phyloP scores from a whole-genome alignment of 2,797 vertebrate genomes.

The Tadarida brasiliensis region DNA sequence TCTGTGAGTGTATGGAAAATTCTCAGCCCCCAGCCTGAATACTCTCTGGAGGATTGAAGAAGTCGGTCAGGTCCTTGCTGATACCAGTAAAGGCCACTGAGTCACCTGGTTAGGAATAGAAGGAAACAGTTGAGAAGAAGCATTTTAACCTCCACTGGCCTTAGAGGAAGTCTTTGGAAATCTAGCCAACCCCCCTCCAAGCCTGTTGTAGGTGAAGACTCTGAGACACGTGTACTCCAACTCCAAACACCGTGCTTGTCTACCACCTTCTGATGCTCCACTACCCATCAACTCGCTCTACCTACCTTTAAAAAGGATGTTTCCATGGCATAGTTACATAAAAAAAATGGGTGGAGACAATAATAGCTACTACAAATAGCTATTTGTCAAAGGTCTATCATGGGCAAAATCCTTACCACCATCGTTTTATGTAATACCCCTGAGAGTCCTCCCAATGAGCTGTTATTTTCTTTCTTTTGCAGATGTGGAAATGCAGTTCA shows the following conservation, averaged over 20 bases:
- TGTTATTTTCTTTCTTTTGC: slow-evolving; percentile 6
- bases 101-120: not conserved
- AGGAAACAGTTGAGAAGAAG: not conserved
- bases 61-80: not conserved
- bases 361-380: not conserved
- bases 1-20: not conserved
- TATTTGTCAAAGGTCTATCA: not conserved
- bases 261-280: not conserved
- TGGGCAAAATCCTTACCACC: not conserved
- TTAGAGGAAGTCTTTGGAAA: not conserved
- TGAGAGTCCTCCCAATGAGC: not conserved
- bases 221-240: not conserved
- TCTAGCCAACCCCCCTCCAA: not conserved
- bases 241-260: not conserved
- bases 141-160: not conserved
- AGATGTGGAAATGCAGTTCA: not conserved
- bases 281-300: not conserved
- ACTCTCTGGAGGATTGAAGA: not conserved
- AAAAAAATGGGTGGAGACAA: not conserved
- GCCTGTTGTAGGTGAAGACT: not conserved
- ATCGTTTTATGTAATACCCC: not conserved
- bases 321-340: not conserved
- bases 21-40: not conserved
- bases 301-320: not conserved
- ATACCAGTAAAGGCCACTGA: not conserved